A percentile compares a stretch with the other conserved stretches of the same genome.
Evolutionary conservation across 2,888 invertebrate species (phyloP).

Genomic region (Acleris cristana): DNA sequence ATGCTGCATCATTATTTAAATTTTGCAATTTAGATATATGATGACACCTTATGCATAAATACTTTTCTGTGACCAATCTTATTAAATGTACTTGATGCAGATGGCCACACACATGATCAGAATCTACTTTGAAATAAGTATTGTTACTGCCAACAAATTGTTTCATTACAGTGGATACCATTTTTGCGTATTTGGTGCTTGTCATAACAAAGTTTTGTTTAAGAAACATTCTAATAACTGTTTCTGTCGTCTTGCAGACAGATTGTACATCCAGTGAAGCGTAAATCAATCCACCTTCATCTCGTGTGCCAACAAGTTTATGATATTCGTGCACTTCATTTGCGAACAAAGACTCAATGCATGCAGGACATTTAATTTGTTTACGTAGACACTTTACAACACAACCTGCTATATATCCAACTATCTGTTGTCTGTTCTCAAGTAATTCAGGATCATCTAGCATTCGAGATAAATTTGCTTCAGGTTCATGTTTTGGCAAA

Average conservation of each 20-base stretch:
- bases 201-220: constrained; percentile 1
- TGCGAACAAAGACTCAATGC: constrained; percentile 7
- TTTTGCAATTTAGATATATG: too few species aligned
- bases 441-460: not conserved
- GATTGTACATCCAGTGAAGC: constrained; percentile 31
- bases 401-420: not conserved
- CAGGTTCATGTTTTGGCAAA: not conserved
- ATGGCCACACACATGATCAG: too few species aligned
- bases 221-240: constrained; percentile 9
- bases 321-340: constrained; percentile 29
- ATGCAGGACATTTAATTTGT: not conserved
- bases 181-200: too few species aligned
- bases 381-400: not conserved
- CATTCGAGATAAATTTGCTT: not conserved
- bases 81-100: too few species aligned
- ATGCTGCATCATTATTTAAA: too few species aligned
- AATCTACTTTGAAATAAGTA: too few species aligned
- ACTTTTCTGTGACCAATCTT: too few species aligned
- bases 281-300: constrained; percentile 38
- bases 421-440: not conserved
- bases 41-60: too few species aligned
- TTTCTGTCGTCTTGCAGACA: constrained; percentile 33
- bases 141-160: too few species aligned
- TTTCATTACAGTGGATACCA: too few species aligned
- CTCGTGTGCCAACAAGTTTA: constrained; percentile 34